Percentiles rank a stretch among this genome's conserved stretches.
Conservation (phyloP, 2,888 invertebrate genomes). For the Leucophora obtusa region DNA sequence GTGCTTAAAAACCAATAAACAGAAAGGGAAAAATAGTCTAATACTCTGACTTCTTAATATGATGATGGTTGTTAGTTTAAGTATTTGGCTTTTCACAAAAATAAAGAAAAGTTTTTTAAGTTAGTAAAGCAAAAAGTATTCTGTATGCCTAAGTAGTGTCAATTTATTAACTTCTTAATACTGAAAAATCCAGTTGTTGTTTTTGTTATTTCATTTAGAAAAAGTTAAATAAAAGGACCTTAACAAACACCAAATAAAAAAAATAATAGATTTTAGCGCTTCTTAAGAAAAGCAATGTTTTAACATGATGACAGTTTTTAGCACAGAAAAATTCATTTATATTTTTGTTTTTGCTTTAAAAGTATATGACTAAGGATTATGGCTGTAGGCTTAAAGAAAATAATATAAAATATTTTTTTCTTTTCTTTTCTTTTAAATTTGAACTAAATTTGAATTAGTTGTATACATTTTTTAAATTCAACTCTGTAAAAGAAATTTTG, state of each 20-base stretch:
- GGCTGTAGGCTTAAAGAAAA: too few relatives aligned
- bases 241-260: background rate
- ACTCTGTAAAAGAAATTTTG: background rate
- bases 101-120: background rate
- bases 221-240: too few relatives aligned
- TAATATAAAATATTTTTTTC: too few relatives aligned
- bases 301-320: background rate
- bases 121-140: background rate
- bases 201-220: background rate
- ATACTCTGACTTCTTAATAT: background rate
- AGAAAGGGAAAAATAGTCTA: background rate
- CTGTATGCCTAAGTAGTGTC: background rate
- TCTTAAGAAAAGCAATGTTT: background rate
- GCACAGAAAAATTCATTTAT: background rate
- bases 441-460: too few relatives aligned
- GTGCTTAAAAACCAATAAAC: slow-evolving; percentile 39
- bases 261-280: background rate
- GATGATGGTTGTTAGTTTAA: background rate
- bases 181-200: background rate
- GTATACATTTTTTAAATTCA: too few relatives aligned
- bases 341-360: background rate
- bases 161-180: slow-evolving; percentile 10
- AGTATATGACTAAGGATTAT: slow-evolving; percentile 8
- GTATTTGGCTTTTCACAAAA: background rate
- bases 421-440: too few relatives aligned